Evolutionary conservation across 2,797 vertebrate genomes (phyloP).

Genomic region (Falco berigora): DNA sequence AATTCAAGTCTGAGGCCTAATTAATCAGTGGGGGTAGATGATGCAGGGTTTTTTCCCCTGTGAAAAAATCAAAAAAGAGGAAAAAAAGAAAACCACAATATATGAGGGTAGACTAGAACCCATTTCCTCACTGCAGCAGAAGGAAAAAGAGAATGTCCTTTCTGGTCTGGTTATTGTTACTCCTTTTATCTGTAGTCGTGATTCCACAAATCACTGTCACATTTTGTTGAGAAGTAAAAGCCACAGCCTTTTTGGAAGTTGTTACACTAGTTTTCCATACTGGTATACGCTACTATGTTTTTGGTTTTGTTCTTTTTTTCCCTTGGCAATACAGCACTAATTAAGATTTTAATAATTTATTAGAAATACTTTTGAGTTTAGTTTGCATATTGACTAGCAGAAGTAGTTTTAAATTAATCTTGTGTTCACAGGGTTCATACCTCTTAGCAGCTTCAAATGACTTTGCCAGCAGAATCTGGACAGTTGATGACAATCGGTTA

Average conservation of each 20-base stretch:
- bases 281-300: not conserved
- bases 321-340: not conserved
- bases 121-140: not conserved
- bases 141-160: not conserved
- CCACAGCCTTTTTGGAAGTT: not conserved
- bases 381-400: not conserved
- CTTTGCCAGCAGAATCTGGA: conserved; percentile 98
- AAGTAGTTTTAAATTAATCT: not conserved
- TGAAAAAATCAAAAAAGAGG: not conserved
- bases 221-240: not conserved
- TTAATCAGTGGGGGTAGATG: not conserved
- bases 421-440: conserved; percentile 83
- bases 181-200: not conserved
- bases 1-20: not conserved
- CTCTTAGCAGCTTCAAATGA: conserved; percentile 95
- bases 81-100: not conserved
- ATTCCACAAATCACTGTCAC: not conserved
- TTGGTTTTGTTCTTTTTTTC: not conserved
- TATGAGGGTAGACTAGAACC: not conserved
- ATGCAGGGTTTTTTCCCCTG: not conserved
- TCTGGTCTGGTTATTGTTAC: not conserved
- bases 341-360: not conserved
- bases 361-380: not conserved
- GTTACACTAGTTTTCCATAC: not conserved
- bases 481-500: conserved; percentile 90